These are phyloP conservation scores for Acinonyx jubatus DNA, from an alignment of 2,113 vertebrate genomes.

Conservation along the genomic window DNA sequence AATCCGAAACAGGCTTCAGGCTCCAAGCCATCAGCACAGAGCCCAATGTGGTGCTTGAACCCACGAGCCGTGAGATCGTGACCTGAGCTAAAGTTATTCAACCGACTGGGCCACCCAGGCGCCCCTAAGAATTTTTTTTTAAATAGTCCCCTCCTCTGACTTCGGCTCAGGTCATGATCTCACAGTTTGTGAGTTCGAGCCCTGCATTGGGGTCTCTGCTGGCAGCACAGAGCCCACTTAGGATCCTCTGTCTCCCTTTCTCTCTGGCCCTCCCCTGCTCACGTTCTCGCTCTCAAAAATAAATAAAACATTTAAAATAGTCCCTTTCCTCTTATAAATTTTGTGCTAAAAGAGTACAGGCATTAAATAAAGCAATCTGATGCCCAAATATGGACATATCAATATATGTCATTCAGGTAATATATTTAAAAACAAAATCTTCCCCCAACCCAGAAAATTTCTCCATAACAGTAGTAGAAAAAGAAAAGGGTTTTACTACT, in stretches of 20 bases:
- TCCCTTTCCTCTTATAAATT: background rate
- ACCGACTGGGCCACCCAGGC: background rate
- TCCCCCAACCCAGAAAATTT: background rate
- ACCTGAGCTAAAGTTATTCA: background rate
- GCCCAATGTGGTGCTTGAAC: background rate
- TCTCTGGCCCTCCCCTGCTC: too few relatives aligned
- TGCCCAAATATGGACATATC: background rate
- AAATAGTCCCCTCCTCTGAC: background rate
- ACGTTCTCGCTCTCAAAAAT: too few relatives aligned
- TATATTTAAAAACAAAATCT: conserved; percentile 27
- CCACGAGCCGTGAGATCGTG: background rate
- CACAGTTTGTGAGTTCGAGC: too few relatives aligned
- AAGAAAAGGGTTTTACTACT: background rate
- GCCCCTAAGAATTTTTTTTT: background rate
- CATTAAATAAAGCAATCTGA: background rate
- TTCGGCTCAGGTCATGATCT: too few relatives aligned
- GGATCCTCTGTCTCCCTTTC: too few relatives aligned
- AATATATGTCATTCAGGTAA: background rate
- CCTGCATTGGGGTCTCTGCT: too few relatives aligned
- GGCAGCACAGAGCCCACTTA: too few relatives aligned
- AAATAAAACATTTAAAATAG: background rate
- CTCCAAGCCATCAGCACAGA: too few relatives aligned
- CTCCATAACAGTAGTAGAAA: background rate
- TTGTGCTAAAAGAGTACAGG: background rate
- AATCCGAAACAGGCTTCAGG: too few relatives aligned